These are phyloP conservation scores for Trypoxylus dichotomus DNA, from an alignment of 1,140 invertebrate genomes.

Conservation along the genomic window DNA sequence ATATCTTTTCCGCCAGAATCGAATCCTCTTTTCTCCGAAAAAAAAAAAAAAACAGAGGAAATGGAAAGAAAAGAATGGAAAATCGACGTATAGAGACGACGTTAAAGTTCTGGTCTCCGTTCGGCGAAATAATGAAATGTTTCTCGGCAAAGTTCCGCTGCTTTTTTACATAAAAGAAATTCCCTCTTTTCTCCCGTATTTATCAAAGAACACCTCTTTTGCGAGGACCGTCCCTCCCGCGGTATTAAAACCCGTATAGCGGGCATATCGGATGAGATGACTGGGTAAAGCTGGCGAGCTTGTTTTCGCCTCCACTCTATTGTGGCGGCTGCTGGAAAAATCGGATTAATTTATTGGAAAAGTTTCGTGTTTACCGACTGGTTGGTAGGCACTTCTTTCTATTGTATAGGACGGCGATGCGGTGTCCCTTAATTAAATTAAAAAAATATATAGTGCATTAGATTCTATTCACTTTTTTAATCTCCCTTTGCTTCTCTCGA, in stretches of 20 bases:
- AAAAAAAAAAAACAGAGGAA: neutral
- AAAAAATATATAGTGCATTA: too few species aligned
- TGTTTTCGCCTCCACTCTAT: neutral
- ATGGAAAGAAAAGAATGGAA: neutral
- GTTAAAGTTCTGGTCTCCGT: neutral
- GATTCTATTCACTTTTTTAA: too few species aligned
- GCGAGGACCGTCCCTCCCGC: neutral
- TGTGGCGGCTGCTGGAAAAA: neutral
- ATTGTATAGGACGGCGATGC: too few species aligned
- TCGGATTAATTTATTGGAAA: conserved; percentile 7
- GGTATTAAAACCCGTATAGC: neutral
- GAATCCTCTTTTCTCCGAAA: too few species aligned
- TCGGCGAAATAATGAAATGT: neutral
- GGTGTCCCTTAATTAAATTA: too few species aligned
- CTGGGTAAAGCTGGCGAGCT: neutral
- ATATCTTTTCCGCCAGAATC: too few species aligned
- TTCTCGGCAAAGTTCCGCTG: neutral
- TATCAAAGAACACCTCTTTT: neutral
- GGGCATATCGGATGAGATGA: neutral
- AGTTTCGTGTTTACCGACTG: neutral
- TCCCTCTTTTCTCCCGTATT: neutral
- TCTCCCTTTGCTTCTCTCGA: too few species aligned
- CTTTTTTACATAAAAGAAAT: neutral
- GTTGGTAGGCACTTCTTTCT: neutral
- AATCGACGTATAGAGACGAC: neutral